Conservation (phyloP, 2,113 vertebrate species). For the Laticauda laticaudata region DNA sequence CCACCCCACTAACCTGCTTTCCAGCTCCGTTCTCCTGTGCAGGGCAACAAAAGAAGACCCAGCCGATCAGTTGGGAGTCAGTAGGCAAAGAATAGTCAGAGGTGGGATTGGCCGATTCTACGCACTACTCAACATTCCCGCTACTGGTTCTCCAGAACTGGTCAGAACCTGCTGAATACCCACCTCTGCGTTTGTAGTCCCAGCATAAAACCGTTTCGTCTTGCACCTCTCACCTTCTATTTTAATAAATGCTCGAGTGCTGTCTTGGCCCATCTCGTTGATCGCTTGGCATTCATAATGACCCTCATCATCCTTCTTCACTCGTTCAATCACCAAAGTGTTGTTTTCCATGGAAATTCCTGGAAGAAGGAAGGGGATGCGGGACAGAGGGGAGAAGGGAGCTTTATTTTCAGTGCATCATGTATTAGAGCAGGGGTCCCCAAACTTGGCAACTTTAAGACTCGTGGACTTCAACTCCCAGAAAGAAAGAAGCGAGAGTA, state of each 20-base stretch:
- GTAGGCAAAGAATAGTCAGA: too few relatives aligned
- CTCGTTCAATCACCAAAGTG: constrained; percentile 80
- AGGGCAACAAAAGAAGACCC: too few relatives aligned
- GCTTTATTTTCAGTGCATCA: not conserved
- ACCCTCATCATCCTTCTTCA: constrained; percentile 91
- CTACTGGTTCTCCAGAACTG: too few relatives aligned
- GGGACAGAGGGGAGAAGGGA: not conserved
- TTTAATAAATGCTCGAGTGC: constrained; percentile 77
- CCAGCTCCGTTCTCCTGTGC: too few relatives aligned
- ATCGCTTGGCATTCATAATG: constrained; percentile 81
- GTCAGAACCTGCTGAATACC: too few relatives aligned
- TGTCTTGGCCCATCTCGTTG: constrained; percentile 77
- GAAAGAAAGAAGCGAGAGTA: not conserved
- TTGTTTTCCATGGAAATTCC: constrained; percentile 80
- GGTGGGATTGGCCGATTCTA: too few relatives aligned
- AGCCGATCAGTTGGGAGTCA: too few relatives aligned
- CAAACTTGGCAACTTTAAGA: too few relatives aligned
- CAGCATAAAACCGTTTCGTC: fast-evolving
- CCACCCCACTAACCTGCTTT: too few relatives aligned
- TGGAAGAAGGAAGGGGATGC: constrained; percentile 44
- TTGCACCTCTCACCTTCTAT: constrained; percentile 76
- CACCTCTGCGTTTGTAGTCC: not conserved
- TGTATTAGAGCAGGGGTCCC: not conserved
- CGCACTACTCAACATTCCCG: too few relatives aligned
- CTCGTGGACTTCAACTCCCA: too few relatives aligned